Base-by-base conservation (phyloP, 2,113 vertebrate genomes). In the Anguilla japonica region DNA sequence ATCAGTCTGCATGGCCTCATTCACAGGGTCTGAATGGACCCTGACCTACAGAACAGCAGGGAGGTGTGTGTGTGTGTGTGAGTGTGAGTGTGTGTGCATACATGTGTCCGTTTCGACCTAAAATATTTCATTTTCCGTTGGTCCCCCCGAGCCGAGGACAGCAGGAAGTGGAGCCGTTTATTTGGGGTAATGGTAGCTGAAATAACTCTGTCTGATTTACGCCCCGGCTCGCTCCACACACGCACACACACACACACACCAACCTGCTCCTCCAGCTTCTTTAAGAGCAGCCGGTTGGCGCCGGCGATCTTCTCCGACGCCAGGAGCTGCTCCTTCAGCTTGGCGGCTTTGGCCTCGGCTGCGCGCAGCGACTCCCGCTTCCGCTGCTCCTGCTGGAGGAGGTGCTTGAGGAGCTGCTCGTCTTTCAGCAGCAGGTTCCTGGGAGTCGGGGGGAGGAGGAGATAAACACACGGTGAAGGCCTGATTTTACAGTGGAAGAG, bases 231-330 rank as follows among this genome's bases (percentile, higher is more conserved):
- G 43, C 8, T 46, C 43, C 43, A 46, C 43, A 46, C 43, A 46
- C 43, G 2, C 43, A 46, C 43, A 46, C 43, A 46, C 43, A 46
- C 39, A 26, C 75, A 63, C 7, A 82, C 40, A 26, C 63, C 0
- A 46, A 99, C 98, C 96, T 99, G 98, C 88, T 99, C 98, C 90
- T 98, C 97, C 87, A 99, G 96, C 87, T 98, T 99, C 93, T 96
- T 98, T 82, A 99, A 95, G 90, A 99, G 96, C 0, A 96, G 94
- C 88, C 89, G 96, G 93, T 98, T 99, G 56, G 96, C 98, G 16
- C 88, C 94, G 34, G 96, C 94, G 41, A 99, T 96, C 93, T 97
- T 99, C 92, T 99, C 97, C 0, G 97, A 96, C 34, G 98, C 97
- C 90, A 96, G 96, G 56, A 99, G 95, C 91, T 99, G 98, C 87